Percentiles rank a stretch among this genome's conserved stretches.
These are phyloP conservation scores for Alcedo quadribrachys DNA, from an alignment of 2,797 vertebrate genomes.

Conservation along the genomic window DNA sequence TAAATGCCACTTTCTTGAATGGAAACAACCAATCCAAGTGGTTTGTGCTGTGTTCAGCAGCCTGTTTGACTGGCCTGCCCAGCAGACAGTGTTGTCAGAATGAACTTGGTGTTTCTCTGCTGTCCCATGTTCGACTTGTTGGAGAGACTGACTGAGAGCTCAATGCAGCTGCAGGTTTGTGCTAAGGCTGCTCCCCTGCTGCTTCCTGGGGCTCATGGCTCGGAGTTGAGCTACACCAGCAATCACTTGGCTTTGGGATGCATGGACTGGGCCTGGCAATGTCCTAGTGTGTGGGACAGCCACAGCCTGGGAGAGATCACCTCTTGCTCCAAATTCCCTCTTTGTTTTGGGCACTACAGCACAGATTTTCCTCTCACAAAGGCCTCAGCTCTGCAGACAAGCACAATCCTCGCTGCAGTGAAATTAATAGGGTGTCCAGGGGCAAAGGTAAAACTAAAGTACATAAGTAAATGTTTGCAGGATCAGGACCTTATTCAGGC, in stretches of 20 bases:
- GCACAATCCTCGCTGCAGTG: background rate
- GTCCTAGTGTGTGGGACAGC: fast-evolving
- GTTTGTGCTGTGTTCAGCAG: background rate
- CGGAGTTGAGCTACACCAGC: background rate
- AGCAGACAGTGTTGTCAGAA: background rate
- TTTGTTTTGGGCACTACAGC: fast-evolving
- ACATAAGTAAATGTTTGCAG: conserved; percentile 61
- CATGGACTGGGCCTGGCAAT: background rate
- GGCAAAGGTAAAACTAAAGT: conserved; percentile 51
- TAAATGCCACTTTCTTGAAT: background rate
- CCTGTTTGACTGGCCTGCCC: background rate
- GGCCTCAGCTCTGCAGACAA: background rate
- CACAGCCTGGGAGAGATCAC: background rate
- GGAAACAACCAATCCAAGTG: background rate
- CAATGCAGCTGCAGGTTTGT: background rate
- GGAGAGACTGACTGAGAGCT: background rate
- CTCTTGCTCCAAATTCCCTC: background rate
- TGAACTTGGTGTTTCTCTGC: background rate
- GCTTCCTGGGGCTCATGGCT: background rate
- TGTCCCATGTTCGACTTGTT: background rate
- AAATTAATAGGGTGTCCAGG: conserved; percentile 6
- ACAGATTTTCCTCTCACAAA: background rate
- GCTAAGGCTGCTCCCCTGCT: background rate
- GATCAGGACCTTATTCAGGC: conserved; percentile 61
- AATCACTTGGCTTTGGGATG: fast-evolving